Evolutionary conservation across 2,797 vertebrate species (phyloP), one percentile per base, ranked within the genome.

Genomic region (Gymnopithys bicolor): DNA sequence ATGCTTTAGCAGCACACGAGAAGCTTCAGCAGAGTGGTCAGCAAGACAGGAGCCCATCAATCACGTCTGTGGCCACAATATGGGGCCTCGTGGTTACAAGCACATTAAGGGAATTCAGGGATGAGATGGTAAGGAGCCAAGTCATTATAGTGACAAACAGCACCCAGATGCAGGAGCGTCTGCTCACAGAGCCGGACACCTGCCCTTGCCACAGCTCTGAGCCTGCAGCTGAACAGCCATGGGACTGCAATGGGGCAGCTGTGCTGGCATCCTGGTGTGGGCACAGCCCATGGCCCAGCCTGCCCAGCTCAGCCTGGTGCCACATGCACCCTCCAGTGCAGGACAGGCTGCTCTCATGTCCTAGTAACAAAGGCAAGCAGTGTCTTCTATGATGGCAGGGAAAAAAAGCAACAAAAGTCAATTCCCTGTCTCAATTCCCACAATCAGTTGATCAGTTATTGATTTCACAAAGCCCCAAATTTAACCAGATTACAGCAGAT

Each of bases 131-230:
- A 74, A 85, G 75, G 9, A 78, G 95, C 95, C 93, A 96, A 87
- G 55, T 94, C 95, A 79, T 96, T 96, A 94, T 25, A 79, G 84
- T 89, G 86, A 93, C 90, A 95, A 96, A 92, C 89, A 93, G 90
- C 83, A 67, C 49, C 69, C 86, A 84, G 85, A 13, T 82, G 84
- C 64, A 75, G 90, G 71, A 92, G 37, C 30, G 3, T 73, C 94
- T 96, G 93, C 58, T 87, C 18, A 0, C 75, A 49, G 93, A 84
- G 94, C 66, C 16, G 10, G 79, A 84, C 89, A 93, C 83, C 93
- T 95, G 94, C 68, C 90, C 91, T 27, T 39, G 70, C 89, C 80
- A 78, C 68, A 74, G 80, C 41, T 79, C 62, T 45, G 84, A 91
- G 76, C 53, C 74, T 51, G 28, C 67, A 77, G 22, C 87, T 76